These are phyloP conservation scores for Hylaeus volcanicus DNA, from an alignment of 1,140 invertebrate species.

Conservation along the genomic window DNA sequence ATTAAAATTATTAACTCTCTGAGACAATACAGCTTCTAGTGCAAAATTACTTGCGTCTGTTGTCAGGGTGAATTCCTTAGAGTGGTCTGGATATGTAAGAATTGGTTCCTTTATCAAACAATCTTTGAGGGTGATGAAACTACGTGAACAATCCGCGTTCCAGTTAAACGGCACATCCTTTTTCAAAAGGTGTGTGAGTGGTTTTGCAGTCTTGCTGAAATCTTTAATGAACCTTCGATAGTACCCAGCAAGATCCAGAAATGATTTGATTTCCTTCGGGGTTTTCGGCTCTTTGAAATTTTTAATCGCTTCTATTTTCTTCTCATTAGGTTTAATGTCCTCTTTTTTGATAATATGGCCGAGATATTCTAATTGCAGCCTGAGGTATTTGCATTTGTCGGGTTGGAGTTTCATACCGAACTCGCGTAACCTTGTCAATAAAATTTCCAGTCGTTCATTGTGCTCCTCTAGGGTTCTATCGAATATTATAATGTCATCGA, in stretches of 20 bases:
- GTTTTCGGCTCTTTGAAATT: background rate
- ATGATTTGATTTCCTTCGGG: background rate
- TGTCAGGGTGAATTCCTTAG: background rate
- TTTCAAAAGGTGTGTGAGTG: background rate
- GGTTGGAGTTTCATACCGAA: background rate
- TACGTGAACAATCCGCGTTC: too few species aligned
- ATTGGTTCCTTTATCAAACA: background rate
- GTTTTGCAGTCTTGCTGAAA: background rate
- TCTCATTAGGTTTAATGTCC: background rate
- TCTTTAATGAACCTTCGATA: too few species aligned
- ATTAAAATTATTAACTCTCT: background rate
- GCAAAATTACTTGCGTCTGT: background rate
- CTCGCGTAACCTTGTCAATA: background rate
- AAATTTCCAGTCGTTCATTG: background rate
- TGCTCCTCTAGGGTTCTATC: background rate
- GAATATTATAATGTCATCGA: slow-evolving; percentile 17
- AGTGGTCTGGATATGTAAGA: background rate
- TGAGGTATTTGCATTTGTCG: slow-evolving; percentile 9
- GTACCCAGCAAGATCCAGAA: slow-evolving; percentile 1
- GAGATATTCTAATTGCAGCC: background rate
- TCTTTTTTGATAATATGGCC: background rate
- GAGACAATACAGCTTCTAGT: background rate
- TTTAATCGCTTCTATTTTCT: background rate
- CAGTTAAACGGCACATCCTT: background rate
- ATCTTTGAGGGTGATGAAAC: background rate